Base-by-base conservation (phyloP, 1,140 invertebrate species). In the Papilio machaon region DNA sequence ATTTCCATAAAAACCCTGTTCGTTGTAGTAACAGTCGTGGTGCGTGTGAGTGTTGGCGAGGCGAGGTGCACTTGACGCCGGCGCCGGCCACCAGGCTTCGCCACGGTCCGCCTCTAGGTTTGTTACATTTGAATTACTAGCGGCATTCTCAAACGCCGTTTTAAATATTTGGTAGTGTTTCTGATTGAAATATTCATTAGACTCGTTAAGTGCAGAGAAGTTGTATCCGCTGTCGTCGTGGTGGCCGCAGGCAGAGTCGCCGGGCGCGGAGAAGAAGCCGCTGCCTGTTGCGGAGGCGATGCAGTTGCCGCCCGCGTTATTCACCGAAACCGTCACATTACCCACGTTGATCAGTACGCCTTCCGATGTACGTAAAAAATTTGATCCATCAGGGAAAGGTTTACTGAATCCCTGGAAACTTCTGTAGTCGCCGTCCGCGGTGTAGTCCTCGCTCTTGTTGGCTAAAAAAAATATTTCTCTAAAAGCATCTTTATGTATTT, bases 281-380 rank as follows among this genome's bases (percentile, higher is more conserved):
- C 95, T 96, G 60, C 96, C 96, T 0, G 95, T 96, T 4, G 96
- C 96, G 0, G 96, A 96, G 2, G 96, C 97, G 79, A 97, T 97
- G 92, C 96, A 96, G 87, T 97, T 97, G 11, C 96, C 96, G 49
- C 97, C 97, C 81, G 95, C 95, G 81, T 96, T 96, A 78, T 96
- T 96, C 23, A 97, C 97, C 64, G 96, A 96, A 0, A 97, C 97
- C 1, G 96, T 97, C 0, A 97, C 96, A 85, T 97, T 97, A 4
- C 97, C 97, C 1, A 97, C 96, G 83, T 96, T 97, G 2, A 97
- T 95, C 0, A 96, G 95, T 17, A 97, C 91, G 43, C 93, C 94
- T 86, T 95, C 95, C 8, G 92, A 85, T 2, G 94, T 95, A 80
- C 94, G 94, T 82, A 95, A 87, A 76, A 94, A 95, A 90, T 91